phyloP scores from a whole-genome alignment of 2,797 vertebrate species.

The Rhinella marina region DNA sequence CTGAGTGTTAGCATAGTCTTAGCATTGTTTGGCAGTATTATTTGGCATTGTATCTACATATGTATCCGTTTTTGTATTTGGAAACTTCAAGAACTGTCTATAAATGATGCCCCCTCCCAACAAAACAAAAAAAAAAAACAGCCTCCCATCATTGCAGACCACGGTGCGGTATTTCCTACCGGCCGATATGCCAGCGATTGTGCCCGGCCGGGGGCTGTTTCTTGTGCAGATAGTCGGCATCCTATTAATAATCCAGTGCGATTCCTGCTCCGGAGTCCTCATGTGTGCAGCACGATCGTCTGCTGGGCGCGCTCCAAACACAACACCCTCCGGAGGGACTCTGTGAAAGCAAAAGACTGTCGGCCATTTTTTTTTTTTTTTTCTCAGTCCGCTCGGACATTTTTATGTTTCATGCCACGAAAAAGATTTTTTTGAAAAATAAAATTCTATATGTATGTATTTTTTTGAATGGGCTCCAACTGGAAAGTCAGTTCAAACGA shows the following conservation, averaged over 20 bases:
- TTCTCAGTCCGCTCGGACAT: constrained; percentile 64
- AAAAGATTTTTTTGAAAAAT: constrained; percentile 29
- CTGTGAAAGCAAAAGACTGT: constrained; percentile 65
- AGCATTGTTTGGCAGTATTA: background rate
- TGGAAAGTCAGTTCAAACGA: constrained; percentile 68
- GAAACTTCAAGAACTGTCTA: background rate
- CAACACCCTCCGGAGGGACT: constrained; percentile 69
- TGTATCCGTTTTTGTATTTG: background rate
- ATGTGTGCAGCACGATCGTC: constrained; percentile 71
- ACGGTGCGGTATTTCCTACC: background rate
- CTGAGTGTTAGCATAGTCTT: too few relatives aligned
- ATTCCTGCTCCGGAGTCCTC: constrained; percentile 62
- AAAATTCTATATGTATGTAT: background rate
- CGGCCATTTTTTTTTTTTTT: constrained; percentile 67
- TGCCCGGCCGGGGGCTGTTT: background rate
- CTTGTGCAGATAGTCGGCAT: constrained; percentile 40
- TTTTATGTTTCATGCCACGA: constrained; percentile 48
- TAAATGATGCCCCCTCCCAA: too few relatives aligned
- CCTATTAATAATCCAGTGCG: constrained; percentile 66
- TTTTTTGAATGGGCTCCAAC: constrained; percentile 62
- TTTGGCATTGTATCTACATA: background rate
- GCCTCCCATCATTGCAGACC: background rate
- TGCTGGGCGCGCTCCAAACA: constrained; percentile 73
- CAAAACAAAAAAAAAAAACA: background rate
- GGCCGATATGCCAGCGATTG: too few relatives aligned